phyloP scores from a whole-genome alignment of 2,888 invertebrate species.

The Celastrina argiolus region DNA sequence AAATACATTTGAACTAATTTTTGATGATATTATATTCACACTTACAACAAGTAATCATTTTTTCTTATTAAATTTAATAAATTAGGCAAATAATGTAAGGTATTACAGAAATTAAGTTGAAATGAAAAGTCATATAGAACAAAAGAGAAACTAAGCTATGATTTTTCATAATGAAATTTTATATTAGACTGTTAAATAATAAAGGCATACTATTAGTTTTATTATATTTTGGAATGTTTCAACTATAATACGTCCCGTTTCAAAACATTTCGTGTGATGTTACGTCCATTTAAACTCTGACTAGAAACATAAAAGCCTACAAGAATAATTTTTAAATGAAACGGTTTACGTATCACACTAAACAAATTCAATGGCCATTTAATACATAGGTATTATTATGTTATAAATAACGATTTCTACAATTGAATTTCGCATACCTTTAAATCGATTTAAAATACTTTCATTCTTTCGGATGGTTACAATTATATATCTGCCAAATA shows the following conservation, averaged over 20 bases:
- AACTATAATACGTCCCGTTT: background rate
- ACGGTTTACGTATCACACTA: background rate
- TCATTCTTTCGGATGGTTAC: no score
- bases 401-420: no score
- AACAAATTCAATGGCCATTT: no score
- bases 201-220: background rate
- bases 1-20: no score
- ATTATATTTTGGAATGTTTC: background rate
- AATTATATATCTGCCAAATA: no score
- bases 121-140: background rate
- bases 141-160: no score
- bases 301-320: background rate
- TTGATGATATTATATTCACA: no score
- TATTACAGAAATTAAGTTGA: background rate
- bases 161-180: background rate
- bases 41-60: background rate
- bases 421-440: no score
- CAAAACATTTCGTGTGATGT: conserved; percentile 9
- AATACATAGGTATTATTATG: no score
- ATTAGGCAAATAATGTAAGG: background rate
- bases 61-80: background rate
- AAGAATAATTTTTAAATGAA: background rate
- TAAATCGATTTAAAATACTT: no score
- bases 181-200: background rate
- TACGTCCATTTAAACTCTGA: conserved; percentile 4